Conservation (phyloP, 35 echinoderm and acorn worm genomes). For the Nesometra sesokonis region DNA sequence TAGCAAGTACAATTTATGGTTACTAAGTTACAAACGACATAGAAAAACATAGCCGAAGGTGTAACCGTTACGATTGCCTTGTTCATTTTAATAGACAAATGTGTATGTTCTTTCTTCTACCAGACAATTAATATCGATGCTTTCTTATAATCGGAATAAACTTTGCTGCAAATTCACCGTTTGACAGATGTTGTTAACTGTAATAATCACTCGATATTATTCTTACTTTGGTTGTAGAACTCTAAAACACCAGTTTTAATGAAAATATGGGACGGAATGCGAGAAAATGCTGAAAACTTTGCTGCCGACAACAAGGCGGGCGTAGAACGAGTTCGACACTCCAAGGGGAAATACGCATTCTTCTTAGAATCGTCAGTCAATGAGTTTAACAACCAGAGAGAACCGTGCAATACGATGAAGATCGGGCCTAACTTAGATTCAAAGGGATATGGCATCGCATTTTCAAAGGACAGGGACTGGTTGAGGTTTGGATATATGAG, state of each 20-base stretch:
- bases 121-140: too few relatives aligned
- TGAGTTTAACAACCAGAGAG: slow-evolving; percentile 43
- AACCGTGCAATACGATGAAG: slow-evolving; percentile 71
- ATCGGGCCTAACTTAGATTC: slow-evolving; percentile 51
- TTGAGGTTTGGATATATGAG: slow-evolving; percentile 31
- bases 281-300: slow-evolving; percentile 38
- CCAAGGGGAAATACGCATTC: slow-evolving; percentile 73
- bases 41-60: too few relatives aligned
- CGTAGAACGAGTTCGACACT: slow-evolving; percentile 39
- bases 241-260: slow-evolving; percentile 58
- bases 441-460: slow-evolving; percentile 84
- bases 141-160: not conserved
- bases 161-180: not conserved
- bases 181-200: not conserved
- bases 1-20: too few relatives aligned
- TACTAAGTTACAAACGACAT: too few relatives aligned
- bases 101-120: too few relatives aligned
- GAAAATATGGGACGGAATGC: slow-evolving; percentile 86
- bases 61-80: too few relatives aligned
- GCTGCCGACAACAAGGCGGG: slow-evolving; percentile 39
- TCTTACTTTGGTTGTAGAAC: slow-evolving; percentile 15
- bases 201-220: not conserved
- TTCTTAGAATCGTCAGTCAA: slow-evolving; percentile 85
- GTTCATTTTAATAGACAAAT: too few relatives aligned
- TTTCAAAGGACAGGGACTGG: slow-evolving; percentile 48